These are phyloP conservation scores for Urocolius indicus DNA, from an alignment of 2,113 vertebrate genomes.

Conservation along the genomic window DNA sequence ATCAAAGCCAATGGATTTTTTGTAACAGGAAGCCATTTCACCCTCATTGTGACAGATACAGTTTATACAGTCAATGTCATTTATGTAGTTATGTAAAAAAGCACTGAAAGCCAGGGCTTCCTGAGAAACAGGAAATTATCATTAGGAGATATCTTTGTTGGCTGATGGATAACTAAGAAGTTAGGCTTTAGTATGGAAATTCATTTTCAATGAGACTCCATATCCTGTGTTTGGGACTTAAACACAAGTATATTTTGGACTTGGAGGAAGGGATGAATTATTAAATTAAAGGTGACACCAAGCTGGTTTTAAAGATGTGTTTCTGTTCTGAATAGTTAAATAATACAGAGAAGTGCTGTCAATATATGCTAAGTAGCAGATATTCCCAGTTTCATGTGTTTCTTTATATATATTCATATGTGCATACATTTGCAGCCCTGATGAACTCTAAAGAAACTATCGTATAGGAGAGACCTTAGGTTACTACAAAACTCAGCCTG, in stretches of 20 bases:
- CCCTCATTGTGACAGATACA: not conserved
- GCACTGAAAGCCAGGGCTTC: not conserved
- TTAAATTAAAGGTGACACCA: not conserved
- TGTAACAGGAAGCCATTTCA: conserved; percentile 1
- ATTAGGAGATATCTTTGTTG: not conserved
- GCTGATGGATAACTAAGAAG: conserved; percentile 9
- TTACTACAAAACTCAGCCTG: not conserved
- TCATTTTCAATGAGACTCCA: not conserved
- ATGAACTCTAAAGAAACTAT: not conserved
- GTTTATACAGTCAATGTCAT: not conserved
- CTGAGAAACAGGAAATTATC: conserved; percentile 35
- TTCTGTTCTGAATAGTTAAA: not conserved
- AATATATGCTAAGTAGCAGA: not conserved
- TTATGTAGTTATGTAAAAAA: conserved; percentile 7
- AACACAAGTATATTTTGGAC: not conserved
- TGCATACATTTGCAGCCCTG: not conserved
- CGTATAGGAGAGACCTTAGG: not conserved
- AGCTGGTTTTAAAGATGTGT: not conserved
- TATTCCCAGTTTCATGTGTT: not conserved
- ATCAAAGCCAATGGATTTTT: not conserved
- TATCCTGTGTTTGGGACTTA: not conserved
- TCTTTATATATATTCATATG: not conserved
- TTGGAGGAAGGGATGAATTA: not conserved
- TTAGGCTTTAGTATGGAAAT: conserved; percentile 5
- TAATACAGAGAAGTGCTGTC: not conserved